phyloP scores from a whole-genome alignment of 2,888 invertebrate species.

The Latrodectus hesperus region DNA sequence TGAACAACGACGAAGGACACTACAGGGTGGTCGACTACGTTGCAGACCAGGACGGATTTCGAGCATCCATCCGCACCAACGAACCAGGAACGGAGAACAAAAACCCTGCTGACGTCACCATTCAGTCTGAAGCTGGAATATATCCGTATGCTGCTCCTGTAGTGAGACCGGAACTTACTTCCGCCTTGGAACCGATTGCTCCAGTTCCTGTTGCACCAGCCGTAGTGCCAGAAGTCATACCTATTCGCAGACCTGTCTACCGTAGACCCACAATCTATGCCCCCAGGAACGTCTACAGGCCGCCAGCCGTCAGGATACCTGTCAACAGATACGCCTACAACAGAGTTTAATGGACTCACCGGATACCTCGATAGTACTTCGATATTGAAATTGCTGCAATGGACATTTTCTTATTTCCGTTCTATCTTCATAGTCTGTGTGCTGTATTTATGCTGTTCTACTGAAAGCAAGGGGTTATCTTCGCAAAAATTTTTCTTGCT shows the following conservation, averaged over 20 bases:
- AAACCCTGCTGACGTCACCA: conserved; percentile 59
- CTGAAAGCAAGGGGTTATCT: too few species aligned
- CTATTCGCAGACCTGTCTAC: conserved; percentile 17
- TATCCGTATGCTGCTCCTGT: conserved; percentile 4
- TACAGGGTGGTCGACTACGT: conserved; percentile 56
- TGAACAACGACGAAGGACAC: conserved; percentile 63
- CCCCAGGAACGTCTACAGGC: not conserved
- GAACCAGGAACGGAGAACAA: conserved; percentile 66
- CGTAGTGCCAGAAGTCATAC: not conserved
- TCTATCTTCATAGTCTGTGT: too few species aligned
- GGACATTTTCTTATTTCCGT: too few species aligned
- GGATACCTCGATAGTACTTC: too few species aligned
- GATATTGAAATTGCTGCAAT: too few species aligned
- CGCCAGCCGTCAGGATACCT: too few species aligned
- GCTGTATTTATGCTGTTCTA: too few species aligned
- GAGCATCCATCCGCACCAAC: conserved; percentile 55
- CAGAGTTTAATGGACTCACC: too few species aligned
- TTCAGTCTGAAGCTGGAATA: conserved; percentile 35
- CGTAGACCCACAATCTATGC: conserved; percentile 19
- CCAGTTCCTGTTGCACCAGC: conserved; percentile 7
- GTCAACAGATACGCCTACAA: too few species aligned
- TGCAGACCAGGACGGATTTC: conserved; percentile 55
- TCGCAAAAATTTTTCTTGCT: too few species aligned
- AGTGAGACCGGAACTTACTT: conserved; percentile 8
- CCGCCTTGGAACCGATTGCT: not conserved